These are phyloP conservation scores for Limenitis arthemis DNA, from an alignment of 2,888 invertebrate species.

Conservation along the genomic window DNA sequence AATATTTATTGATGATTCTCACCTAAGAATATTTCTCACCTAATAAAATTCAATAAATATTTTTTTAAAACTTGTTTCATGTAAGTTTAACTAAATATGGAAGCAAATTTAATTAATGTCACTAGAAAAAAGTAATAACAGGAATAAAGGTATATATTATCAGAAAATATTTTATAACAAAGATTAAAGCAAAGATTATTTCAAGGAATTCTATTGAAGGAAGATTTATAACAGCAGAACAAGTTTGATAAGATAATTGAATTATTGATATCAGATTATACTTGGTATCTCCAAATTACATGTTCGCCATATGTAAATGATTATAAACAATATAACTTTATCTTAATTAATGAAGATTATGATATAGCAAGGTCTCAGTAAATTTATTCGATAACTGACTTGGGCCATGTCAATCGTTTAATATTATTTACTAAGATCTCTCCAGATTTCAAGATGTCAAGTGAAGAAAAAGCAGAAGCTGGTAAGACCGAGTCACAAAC, in stretches of 20 bases:
- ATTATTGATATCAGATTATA: background rate
- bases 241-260: background rate
- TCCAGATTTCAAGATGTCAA: slow-evolving; percentile 29
- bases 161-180: background rate
- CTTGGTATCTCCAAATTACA: background rate
- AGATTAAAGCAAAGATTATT: background rate
- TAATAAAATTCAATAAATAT: no score
- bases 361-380: background rate
- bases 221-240: background rate
- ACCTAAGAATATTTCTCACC: no score
- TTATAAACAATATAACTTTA: slow-evolving; percentile 2
- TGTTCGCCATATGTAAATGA: slow-evolving; percentile 3
- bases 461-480: slow-evolving; percentile 33
- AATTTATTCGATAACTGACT: background rate
- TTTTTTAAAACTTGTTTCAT: no score
- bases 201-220: background rate
- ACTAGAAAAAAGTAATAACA: no score
- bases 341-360: slow-evolving; percentile 2
- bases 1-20: no score
- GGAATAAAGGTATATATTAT: no score
- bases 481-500: slow-evolving; percentile 14
- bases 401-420: background rate
- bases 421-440: background rate
- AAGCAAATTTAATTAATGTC: no score
- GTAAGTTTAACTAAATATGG: no score